Conservation (phyloP, 2,797 vertebrate genomes). For the Acanthiza pusilla region DNA sequence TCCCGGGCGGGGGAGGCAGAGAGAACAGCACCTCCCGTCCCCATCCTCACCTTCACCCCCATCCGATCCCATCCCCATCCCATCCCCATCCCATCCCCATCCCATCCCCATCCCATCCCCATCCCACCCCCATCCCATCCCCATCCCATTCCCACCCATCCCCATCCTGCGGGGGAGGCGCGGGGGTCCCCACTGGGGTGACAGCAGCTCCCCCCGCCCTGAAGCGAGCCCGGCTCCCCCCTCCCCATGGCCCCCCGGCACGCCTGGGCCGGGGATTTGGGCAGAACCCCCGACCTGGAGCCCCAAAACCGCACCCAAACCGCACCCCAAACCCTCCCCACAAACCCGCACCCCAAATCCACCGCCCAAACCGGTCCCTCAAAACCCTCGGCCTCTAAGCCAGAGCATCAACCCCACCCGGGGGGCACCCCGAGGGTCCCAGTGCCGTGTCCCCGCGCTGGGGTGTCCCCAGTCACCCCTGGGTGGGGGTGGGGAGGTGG, state of each 20-base stretch:
- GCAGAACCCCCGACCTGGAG: background rate
- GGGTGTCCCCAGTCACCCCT: background rate
- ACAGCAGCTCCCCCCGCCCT: background rate
- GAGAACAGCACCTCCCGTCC: background rate
- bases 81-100: background rate
- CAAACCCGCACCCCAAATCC: background rate
- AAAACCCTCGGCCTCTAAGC: background rate
- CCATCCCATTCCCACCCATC: background rate
- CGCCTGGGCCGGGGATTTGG: background rate
- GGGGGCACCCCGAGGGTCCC: background rate
- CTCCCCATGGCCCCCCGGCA: fast-evolving
- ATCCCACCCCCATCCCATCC: background rate
- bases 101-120: background rate
- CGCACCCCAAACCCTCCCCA: background rate
- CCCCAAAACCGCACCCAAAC: background rate
- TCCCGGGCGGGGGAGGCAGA: background rate
- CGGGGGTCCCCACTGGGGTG: background rate
- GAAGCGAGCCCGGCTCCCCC: background rate
- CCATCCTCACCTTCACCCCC: background rate
- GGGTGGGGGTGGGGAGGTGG: background rate
- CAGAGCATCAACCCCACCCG: background rate
- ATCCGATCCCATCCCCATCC: background rate
- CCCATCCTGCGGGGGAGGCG: background rate
- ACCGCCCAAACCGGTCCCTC: background rate
- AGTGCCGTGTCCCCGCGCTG: fast-evolving